These are phyloP conservation scores for Cyanoramphus novaezelandiae DNA, from an alignment of 2,113 vertebrate species.

Conservation along the genomic window DNA sequence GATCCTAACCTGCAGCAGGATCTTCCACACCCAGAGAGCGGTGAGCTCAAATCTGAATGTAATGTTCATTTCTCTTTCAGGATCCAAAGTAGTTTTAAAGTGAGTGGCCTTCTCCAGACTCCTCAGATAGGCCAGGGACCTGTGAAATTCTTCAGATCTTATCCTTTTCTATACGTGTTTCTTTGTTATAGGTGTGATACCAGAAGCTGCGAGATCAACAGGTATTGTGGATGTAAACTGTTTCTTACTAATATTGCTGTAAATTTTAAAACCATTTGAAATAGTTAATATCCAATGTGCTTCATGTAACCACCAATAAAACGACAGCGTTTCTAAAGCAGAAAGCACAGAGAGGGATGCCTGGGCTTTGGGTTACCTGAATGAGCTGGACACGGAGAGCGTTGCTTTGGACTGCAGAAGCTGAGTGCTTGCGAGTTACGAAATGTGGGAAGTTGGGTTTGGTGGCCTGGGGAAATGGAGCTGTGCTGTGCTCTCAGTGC, in stretches of 20 bases:
- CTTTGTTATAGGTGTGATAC: not conserved
- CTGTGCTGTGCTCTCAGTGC: accelerated
- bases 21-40: not conserved
- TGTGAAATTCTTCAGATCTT: not conserved
- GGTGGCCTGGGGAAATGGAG: not conserved
- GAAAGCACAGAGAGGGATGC: not conserved
- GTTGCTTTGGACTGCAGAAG: not conserved
- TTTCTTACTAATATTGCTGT: not conserved
- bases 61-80: not conserved
- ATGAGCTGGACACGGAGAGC: not conserved
- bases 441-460: not conserved
- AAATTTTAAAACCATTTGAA: not conserved
- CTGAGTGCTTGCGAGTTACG: not conserved
- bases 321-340: not conserved
- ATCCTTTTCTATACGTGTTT: not conserved
- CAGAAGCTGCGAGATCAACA: not conserved
- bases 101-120: not conserved
- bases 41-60: not conserved
- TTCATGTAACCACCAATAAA: not conserved
- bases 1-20: not conserved
- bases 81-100: not conserved
- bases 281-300: not conserved
- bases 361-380: too few species aligned
- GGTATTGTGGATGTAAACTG: not conserved
- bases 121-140: not conserved